phyloP scores from a whole-genome alignment of 2,113 vertebrate genomes.

The Salminus brasiliensis region DNA sequence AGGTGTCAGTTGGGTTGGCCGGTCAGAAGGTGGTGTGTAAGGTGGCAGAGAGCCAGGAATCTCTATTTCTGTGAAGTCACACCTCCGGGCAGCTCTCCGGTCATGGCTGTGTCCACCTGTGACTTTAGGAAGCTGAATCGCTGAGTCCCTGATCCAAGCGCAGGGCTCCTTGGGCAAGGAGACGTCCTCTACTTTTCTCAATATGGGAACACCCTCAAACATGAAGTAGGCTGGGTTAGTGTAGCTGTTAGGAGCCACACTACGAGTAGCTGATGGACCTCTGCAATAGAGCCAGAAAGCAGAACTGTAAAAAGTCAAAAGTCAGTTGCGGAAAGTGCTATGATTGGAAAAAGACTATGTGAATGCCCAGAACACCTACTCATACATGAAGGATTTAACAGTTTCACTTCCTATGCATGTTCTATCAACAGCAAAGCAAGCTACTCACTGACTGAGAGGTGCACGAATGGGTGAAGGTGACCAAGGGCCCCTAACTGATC shows the following conservation, averaged over 20 bases:
- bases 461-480: conserved; percentile 56
- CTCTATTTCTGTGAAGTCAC: conserved; percentile 82
- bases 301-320: neutral
- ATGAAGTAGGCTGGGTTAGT: conserved; percentile 89
- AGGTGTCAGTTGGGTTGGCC: conserved; percentile 40
- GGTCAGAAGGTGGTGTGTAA: conserved; percentile 58
- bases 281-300: conserved; percentile 59
- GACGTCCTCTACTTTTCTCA: conserved; percentile 53
- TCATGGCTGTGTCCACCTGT: conserved; percentile 61
- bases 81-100: conserved; percentile 64
- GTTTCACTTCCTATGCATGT: conserved; percentile 11
- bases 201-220: conserved; percentile 79
- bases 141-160: conserved; percentile 71
- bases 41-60: conserved; percentile 73
- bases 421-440: neutral
- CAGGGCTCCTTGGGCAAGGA: conserved; percentile 61
- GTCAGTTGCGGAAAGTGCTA: neutral
- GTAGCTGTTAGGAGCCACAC: conserved; percentile 73
- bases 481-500: conserved; percentile 43
- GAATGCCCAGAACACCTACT: neutral
- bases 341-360: neutral
- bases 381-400: neutral
- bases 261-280: conserved; percentile 64
- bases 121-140: conserved; percentile 75
- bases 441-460: conserved; percentile 67